Percentiles rank a stretch among this genome's conserved stretches.
Conservation (phyloP, 2,113 vertebrate genomes). For the Phocoena sinus region DNA sequence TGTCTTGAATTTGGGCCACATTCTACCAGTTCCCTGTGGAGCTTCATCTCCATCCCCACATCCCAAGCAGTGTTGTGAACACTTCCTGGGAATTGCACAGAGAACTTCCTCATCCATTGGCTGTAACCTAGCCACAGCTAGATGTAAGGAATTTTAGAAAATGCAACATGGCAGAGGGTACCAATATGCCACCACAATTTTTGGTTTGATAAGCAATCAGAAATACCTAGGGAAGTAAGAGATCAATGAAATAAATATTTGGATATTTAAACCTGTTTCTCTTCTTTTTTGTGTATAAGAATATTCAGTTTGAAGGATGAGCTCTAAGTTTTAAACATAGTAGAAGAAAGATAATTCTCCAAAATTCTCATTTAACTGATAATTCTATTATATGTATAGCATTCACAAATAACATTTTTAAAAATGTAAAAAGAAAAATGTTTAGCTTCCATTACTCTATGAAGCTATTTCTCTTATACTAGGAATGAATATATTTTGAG, state of each 20-base stretch:
- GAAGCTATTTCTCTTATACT: background rate
- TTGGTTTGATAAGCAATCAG: background rate
- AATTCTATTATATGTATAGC: background rate
- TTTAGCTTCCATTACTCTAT: background rate
- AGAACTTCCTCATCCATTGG: background rate
- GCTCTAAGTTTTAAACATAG: background rate
- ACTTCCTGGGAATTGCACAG: background rate
- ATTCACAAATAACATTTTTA: background rate
- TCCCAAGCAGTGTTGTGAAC: background rate
- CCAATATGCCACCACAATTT: background rate
- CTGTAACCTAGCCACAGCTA: background rate
- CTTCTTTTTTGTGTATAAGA: background rate
- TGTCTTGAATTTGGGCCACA: background rate
- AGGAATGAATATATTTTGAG: background rate
- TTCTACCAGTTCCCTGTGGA: background rate
- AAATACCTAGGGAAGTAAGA: background rate
- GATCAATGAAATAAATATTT: background rate
- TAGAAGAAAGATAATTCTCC: background rate
- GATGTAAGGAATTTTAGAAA: background rate
- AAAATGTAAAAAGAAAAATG: background rate
- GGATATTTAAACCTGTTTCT: background rate
- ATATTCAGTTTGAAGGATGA: background rate
- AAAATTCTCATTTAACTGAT: background rate
- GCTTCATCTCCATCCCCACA: background rate
- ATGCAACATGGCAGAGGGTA: background rate